Evolutionary conservation across 2,888 invertebrate species (phyloP), one percentile per base, ranked within the genome.

Genomic region (Lobophora halterata): DNA sequence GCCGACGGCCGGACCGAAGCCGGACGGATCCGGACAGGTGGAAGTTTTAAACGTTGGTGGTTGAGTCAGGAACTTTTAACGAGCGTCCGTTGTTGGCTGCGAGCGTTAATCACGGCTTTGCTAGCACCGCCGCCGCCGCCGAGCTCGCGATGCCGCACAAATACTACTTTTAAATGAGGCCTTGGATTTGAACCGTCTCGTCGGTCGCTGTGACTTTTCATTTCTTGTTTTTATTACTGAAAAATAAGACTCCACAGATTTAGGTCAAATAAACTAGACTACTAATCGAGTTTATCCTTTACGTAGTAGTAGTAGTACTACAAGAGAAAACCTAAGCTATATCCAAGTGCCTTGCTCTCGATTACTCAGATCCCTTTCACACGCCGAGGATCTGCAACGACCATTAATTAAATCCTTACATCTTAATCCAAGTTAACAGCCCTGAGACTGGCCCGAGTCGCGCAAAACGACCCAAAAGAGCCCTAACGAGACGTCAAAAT

Each of bases 61-160:
- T 43, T 30, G 43, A 18, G 38, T 40, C 26, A 31, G n/a, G 36
- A 53, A 50, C 41, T 55, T 55, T 52, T 55, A 55, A 55, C 52
- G 46, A 55, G 49, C 49, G 26, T 34, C 47, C 52, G 42, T 39
- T 37, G 46, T 40, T 36, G 46, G 7, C 21, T 36, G 36, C 30
- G 26, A 33, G 33, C 23, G 29, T 49, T 55, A 47, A 52, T 55
- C 49, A 51, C 20, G 35, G 49, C 50, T 44, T 42, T 45, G 46
- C 42, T 36, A 25, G 17, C 31, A 27, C 26, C 36, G n/a, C n/a
- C n/a, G n/a, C n/a, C n/a, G n/a, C n/a, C n/a, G n/a, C n/a, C n/a
- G n/a, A n/a, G n/a, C n/a, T n/a, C n/a, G n/a, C n/a, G n/a, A n/a
- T n/a, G n/a, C n/a, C n/a, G 29, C 27, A 33, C 38, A 37, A 34